These are phyloP conservation scores for Okamejei kenojei DNA, from an alignment of 2,797 vertebrate species.

Conservation along the genomic window DNA sequence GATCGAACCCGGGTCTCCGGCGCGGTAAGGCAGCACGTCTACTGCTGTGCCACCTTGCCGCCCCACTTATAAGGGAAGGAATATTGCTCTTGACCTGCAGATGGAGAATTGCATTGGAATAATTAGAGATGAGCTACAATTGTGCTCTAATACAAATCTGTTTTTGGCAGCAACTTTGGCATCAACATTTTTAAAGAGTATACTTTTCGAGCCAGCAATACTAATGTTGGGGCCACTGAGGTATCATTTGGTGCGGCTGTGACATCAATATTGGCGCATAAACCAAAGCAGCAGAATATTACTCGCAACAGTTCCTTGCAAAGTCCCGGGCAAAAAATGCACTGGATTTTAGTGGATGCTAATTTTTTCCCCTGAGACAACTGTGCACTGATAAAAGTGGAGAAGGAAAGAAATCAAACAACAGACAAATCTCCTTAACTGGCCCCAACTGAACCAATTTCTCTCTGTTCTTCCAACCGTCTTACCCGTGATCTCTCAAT, in stretches of 20 bases:
- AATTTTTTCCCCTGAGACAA: background rate
- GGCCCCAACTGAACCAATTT: background rate
- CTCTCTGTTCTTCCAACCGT: background rate
- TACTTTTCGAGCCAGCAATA: background rate
- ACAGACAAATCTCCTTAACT: background rate
- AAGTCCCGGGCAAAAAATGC: background rate
- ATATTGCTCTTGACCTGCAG: too few relatives aligned
- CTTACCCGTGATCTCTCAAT: background rate
- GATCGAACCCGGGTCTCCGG: too few relatives aligned
- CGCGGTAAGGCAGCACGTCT: too few relatives aligned
- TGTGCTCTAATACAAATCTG: background rate
- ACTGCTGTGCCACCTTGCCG: too few relatives aligned
- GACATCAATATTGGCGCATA: background rate
- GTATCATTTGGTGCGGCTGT: background rate
- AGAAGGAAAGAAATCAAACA: background rate
- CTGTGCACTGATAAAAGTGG: background rate
- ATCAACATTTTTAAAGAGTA: background rate
- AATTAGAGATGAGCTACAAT: background rate
- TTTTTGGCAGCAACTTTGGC: background rate
- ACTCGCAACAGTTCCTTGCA: background rate
- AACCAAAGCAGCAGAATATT: background rate
- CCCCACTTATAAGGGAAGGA: too few relatives aligned
- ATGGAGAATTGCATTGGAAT: background rate
- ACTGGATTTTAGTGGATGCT: background rate
- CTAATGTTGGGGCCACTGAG: background rate